Conservation (phyloP, 92 coral and sea anemone genomes). For the Micromussa lordhowensis region DNA sequence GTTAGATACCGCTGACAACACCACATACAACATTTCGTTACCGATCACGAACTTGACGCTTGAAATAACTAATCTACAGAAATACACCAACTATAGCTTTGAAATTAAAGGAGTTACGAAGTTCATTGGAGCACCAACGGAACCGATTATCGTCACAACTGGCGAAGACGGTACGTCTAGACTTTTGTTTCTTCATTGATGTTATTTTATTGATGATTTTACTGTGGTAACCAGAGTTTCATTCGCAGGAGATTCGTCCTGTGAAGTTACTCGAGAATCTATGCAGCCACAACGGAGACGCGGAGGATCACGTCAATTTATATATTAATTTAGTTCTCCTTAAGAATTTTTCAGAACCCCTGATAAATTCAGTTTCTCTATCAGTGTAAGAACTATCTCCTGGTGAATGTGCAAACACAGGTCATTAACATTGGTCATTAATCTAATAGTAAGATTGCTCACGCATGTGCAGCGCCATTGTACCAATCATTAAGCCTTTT, state of each 20-base stretch:
- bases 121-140: conserved; percentile 47
- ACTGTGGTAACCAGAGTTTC: neutral
- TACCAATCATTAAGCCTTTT: too few relatives aligned
- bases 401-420: too few relatives aligned
- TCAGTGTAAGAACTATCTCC: too few relatives aligned
- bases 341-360: too few relatives aligned
- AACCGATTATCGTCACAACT: conserved; percentile 33
- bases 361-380: too few relatives aligned
- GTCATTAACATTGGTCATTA: too few relatives aligned
- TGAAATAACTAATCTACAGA: conserved; percentile 50
- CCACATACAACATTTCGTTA: conserved; percentile 7
- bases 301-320: too few relatives aligned
- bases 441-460: too few relatives aligned
- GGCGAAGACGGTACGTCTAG: conserved; percentile 68
- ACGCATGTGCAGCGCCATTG: too few relatives aligned
- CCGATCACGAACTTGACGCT: conserved; percentile 27
- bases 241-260: neutral
- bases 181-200: neutral
- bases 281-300: too few relatives aligned
- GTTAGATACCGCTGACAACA: conserved; percentile 44
- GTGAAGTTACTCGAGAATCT: too few relatives aligned
- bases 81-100: conserved; percentile 60
- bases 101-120: conserved; percentile 57
- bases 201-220: neutral
- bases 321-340: too few relatives aligned